Conservation (phyloP, 2,113 vertebrate species). For the Nicator chloris region DNA sequence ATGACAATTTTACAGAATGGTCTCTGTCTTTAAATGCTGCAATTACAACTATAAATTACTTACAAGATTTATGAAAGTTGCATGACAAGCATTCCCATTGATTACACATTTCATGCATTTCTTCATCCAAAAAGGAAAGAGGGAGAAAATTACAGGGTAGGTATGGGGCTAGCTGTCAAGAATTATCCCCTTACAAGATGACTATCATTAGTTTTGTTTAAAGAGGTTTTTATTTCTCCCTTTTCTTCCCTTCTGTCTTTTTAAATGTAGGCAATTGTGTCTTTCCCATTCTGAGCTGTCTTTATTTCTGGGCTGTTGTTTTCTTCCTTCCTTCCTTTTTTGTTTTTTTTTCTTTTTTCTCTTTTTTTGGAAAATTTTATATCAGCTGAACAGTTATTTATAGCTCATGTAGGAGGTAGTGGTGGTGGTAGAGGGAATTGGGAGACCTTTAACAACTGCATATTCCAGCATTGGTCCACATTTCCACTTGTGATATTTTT, state of each 20-base stretch:
- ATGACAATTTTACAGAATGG: not conserved
- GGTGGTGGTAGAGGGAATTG: not conserved
- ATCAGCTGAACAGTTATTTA: slow-evolving; percentile 47
- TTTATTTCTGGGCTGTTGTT: slow-evolving; percentile 35
- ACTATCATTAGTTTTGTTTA: slow-evolving; percentile 45
- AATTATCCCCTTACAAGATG: slow-evolving; percentile 36
- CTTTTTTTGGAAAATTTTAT: not conserved
- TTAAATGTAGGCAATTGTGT: slow-evolving; percentile 43
- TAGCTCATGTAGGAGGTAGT: not conserved
- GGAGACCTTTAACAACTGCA: not conserved
- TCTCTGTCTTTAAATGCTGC: slow-evolving; percentile 29
- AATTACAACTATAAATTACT: slow-evolving; percentile 51
- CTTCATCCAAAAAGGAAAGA: slow-evolving; percentile 50
- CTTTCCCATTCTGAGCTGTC: slow-evolving; percentile 1
- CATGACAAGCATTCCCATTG: slow-evolving; percentile 53
- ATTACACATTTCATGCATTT: slow-evolving; percentile 59
- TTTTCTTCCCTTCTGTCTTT: slow-evolving; percentile 34
- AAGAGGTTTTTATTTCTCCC: slow-evolving; percentile 44
- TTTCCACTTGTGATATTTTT: not conserved
- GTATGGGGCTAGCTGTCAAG: slow-evolving; percentile 41
- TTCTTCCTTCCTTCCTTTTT: not conserved
- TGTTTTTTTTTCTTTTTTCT: not conserved
- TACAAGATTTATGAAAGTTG: slow-evolving; percentile 40
- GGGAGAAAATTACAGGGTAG: slow-evolving; percentile 36
- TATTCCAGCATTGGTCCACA: not conserved